Evolutionary conservation across 1,140 invertebrate species (phyloP).

Genomic region (Conopomorpha cramerella): DNA sequence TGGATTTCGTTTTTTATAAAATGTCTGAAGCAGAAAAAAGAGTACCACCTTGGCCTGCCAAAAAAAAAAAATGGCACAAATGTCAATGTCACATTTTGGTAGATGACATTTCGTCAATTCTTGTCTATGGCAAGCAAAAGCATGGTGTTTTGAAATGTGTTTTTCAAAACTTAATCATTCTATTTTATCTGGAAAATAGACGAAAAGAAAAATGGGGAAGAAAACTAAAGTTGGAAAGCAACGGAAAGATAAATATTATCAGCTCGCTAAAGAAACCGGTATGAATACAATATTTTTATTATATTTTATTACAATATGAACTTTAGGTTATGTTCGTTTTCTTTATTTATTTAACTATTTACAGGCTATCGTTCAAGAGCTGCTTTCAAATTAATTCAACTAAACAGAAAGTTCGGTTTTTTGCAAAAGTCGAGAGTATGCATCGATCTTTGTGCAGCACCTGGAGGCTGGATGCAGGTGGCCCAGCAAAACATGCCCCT

Average conservation of each 20-base stretch:
- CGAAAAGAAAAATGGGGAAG: constrained; percentile 82
- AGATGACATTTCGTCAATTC: background rate
- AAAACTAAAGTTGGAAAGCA: constrained; percentile 98
- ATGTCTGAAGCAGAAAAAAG: background rate
- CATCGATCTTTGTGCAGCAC: constrained; percentile 97
- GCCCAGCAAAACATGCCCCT: constrained; percentile 97
- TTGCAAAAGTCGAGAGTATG: constrained; percentile 94
- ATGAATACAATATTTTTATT: constrained; percentile 13
- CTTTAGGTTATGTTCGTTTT: background rate
- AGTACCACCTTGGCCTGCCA: too few relatives aligned
- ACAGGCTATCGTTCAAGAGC: constrained; percentile 94
- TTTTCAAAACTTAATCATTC: background rate
- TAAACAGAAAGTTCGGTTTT: constrained; percentile 98
- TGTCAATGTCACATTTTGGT: background rate
- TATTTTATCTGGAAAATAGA: background rate
- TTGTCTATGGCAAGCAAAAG: background rate
- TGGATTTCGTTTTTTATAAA: too few relatives aligned
- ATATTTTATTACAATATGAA: background rate
- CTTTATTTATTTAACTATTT: constrained; percentile 22
- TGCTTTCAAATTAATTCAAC: constrained; percentile 97
- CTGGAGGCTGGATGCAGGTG: constrained; percentile 99
- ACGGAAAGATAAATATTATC: constrained; percentile 97
- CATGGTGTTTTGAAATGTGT: background rate
- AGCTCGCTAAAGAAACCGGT: constrained; percentile 98
- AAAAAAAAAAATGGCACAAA: too few relatives aligned